Evolutionary conservation across 2,797 vertebrate species (phyloP), one percentile per base, ranked within the genome.

Genomic region (Merluccius polli): DNA sequence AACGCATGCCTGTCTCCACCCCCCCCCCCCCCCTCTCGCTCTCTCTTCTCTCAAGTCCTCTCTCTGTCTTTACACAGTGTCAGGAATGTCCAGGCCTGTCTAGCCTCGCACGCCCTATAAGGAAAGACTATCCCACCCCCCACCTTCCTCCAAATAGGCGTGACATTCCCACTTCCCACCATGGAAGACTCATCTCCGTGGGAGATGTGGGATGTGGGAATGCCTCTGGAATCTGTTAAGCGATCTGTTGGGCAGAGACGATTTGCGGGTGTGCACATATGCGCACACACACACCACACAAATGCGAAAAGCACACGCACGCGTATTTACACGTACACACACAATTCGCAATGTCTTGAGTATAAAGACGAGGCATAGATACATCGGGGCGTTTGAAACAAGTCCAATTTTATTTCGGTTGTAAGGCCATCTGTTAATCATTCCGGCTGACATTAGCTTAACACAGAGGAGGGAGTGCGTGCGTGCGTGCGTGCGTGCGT

Each of bases 51-150:
- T 24, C 24, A 41, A 38, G 24, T 21, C 24, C 29, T 52, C 24
- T 29, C 2, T 41, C 75, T 73, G 11, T 77, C 68, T 77, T 77
- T 81, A 70, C 79, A 75, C 83, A 81, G 36, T 27, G 16, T 18
- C 65, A 85, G 83, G 86, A 92, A 90, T 92, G 88, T 83, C 81
- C 80, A 87, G 88, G 87, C 91, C 85, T 93, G 92, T 79, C 92
- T 86, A 89, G 93, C 90, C 84, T 77, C 94, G 89, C 93, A 88
- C 77, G 80, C 79, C 75, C 73, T 75, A 85, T 79, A 82, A 83
- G 78, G 67, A 81, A 83, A 85, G 77, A 78, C 59, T 4, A 74
- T 86, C 77, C 82, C 52, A 6, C 15, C 44, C 52, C 52, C 21
- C 52, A 21, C 8, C 52, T 9, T 9, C 52, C 52, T 59, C 52